Evolutionary conservation across 2,888 invertebrate genomes (phyloP).

Genomic region (Leucophora obtusa): DNA sequence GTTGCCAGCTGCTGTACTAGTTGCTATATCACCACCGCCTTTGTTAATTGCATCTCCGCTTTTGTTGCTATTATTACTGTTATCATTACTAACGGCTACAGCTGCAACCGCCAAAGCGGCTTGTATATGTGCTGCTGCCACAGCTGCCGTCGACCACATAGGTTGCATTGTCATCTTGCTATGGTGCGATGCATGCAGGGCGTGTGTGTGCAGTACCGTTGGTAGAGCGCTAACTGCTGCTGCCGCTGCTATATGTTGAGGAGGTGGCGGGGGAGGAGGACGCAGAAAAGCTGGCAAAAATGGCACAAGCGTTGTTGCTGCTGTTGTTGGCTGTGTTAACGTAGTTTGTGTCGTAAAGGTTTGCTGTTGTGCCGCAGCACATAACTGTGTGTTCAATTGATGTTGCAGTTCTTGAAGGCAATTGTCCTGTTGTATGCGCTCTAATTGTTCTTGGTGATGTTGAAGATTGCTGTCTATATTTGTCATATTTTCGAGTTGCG

Average conservation of each 20-base stretch:
- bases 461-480: constrained; percentile 71
- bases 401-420: constrained; percentile 76
- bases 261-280: constrained; percentile 73
- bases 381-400: constrained; percentile 73
- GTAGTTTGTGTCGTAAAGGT: constrained; percentile 44
- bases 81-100: constrained; percentile 69
- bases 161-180: constrained; percentile 73
- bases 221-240: constrained; percentile 68
- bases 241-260: constrained; percentile 79
- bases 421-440: constrained; percentile 73
- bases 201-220: constrained; percentile 50
- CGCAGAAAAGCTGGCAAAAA: constrained; percentile 75
- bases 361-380: constrained; percentile 54
- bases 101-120: constrained; percentile 75
- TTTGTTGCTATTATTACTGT: constrained; percentile 14
- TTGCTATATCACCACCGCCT: neutral
- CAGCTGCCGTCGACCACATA: constrained; percentile 82
- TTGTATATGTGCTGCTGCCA: constrained; percentile 85
- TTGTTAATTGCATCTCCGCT: constrained; percentile 12
- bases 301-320: constrained; percentile 70
- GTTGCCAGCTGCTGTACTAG: constrained; percentile 3
- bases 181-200: constrained; percentile 61
- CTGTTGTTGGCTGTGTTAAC: constrained; percentile 39
- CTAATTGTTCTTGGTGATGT: constrained; percentile 72
- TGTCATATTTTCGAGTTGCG: constrained; percentile 72